phyloP scores from a whole-genome alignment of 1,140 invertebrate genomes.

The Phymorhynchus buccinoides region DNA sequence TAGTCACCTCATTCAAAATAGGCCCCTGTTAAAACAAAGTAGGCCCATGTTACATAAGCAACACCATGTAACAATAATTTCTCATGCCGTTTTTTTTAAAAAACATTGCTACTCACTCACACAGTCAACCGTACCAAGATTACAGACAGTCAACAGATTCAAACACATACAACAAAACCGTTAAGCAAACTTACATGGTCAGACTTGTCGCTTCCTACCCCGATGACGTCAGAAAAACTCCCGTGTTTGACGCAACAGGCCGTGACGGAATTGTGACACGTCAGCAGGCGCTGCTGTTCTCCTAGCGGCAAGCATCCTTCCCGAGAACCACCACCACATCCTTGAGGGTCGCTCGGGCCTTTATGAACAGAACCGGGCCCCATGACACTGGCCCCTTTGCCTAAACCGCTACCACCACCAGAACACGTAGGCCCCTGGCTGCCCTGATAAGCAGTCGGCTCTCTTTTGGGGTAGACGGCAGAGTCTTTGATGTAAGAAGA shows the following conservation, averaged over 20 bases:
- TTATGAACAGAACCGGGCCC: background rate
- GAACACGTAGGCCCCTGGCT: background rate
- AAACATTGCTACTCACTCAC: background rate
- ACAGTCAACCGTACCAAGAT: background rate
- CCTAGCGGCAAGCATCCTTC: background rate
- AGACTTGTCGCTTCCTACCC: background rate
- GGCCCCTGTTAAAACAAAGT: no score
- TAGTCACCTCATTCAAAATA: no score
- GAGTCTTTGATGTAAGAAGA: background rate
- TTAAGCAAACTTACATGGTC: slow-evolving; percentile 21
- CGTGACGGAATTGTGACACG: background rate
- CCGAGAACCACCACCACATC: background rate
- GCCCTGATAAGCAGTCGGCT: background rate
- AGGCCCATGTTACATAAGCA: no score
- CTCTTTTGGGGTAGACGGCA: background rate
- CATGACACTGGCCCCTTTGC: background rate
- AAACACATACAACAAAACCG: no score
- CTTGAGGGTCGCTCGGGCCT: no score
- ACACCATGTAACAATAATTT: no score
- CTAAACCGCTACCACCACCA: background rate
- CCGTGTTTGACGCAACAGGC: slow-evolving; percentile 3
- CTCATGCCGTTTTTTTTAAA: no score
- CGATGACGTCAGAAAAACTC: background rate
- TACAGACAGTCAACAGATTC: background rate
- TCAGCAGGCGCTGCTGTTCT: slow-evolving; percentile 1